These are phyloP conservation scores for Stigmatopora argus DNA, from an alignment of 2,113 vertebrate genomes.

Conservation along the genomic window DNA sequence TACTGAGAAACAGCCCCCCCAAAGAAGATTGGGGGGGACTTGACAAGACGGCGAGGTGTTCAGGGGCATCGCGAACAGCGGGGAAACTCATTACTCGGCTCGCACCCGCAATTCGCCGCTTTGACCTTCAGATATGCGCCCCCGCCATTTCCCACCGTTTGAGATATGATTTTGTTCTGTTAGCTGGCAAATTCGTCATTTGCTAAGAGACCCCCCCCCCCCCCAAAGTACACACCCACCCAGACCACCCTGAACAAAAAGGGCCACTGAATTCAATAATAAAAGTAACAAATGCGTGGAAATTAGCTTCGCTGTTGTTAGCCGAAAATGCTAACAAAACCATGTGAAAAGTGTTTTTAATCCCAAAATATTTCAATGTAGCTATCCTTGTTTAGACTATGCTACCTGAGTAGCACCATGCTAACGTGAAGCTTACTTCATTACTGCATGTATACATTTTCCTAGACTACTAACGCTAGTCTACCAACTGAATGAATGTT, in stretches of 20 bases:
- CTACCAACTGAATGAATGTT: no score
- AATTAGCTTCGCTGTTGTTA: background rate
- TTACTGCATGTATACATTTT: no score
- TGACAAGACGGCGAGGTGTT: conserved; percentile 62
- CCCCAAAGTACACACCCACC: no score
- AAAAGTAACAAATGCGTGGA: background rate
- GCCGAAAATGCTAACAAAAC: background rate
- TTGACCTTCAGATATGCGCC: conserved; percentile 66
- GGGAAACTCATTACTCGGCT: conserved; percentile 70
- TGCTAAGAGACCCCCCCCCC: background rate
- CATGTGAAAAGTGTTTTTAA: no score
- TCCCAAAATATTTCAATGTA: no score
- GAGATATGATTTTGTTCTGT: conserved; percentile 9
- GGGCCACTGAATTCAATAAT: background rate
- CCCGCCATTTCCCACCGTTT: conserved; percentile 6
- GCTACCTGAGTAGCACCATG: background rate
- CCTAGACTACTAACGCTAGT: no score
- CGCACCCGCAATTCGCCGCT: conserved; percentile 65
- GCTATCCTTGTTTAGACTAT: background rate
- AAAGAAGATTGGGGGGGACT: conserved; percentile 28
- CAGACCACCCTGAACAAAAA: background rate
- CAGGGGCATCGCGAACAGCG: conserved; percentile 44
- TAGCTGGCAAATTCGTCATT: background rate
- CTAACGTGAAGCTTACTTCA: no score
- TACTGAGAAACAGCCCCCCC: conserved; percentile 55